Conservation (phyloP, 2,797 vertebrate species). For the Macrochelys suwanniensis region DNA sequence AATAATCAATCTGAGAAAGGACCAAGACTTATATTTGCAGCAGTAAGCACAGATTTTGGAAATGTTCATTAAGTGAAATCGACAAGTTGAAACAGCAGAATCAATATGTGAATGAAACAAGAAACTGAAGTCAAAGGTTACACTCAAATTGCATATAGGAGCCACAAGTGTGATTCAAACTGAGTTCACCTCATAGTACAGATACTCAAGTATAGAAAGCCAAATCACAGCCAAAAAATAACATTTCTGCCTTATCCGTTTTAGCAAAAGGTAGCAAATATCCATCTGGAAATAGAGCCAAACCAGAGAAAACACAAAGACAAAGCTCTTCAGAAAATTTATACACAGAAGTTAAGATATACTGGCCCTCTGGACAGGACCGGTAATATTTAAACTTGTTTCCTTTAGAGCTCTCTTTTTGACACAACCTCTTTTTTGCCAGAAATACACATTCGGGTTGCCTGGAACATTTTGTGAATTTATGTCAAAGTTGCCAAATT, state of each 20-base stretch:
- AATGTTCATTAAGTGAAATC: background rate
- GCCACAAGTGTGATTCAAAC: background rate
- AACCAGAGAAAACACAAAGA: background rate
- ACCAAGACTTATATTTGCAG: background rate
- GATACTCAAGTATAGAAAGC: background rate
- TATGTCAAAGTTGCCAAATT: background rate
- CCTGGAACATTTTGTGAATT: background rate
- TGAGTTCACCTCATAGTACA: background rate
- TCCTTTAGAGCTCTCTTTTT: background rate
- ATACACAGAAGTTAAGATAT: background rate
- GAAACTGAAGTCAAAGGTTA: background rate
- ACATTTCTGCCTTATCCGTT: background rate
- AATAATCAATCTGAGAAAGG: background rate
- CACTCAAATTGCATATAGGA: background rate
- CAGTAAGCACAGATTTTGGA: background rate
- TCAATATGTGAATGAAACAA: background rate
- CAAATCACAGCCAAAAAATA: slow-evolving; percentile 3
- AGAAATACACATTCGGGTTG: background rate
- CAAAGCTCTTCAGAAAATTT: slow-evolving; percentile 15
- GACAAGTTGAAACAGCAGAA: background rate
- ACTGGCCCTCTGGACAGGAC: background rate
- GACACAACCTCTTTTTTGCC: background rate
- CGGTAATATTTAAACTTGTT: background rate
- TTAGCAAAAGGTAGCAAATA: slow-evolving; percentile 21
- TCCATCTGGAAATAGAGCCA: background rate